Base-by-base conservation (phyloP, 2,888 invertebrate species). In the Physocephala rufipes region DNA sequence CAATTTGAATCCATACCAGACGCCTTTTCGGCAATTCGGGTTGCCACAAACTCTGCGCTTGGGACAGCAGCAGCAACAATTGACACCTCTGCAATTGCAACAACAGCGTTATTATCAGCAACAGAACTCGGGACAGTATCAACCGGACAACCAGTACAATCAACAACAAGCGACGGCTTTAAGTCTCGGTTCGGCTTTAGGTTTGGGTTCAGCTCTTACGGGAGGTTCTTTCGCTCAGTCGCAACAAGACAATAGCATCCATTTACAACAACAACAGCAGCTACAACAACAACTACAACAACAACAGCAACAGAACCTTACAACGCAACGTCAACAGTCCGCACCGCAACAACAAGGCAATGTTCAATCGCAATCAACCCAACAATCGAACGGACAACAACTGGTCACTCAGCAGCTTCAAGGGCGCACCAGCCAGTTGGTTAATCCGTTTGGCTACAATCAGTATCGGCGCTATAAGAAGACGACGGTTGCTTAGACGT, bases 381-480 rank as follows among this genome's bases (percentile, higher is more conserved):
- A 81, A 58, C 79, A 82, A 30, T 80, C 81, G 51, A 79, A 77
- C 24, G 77, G 78, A 4, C 81, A 81, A 68, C 80, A 79, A 19
- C 69, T 84, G 55, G 75, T 80, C 7, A 85, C 86, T 12, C 85
- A 85, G 70, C 84, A 85, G 30, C 69, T 85, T 58, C 78, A 84
- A 55, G 82, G 83, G 49, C 81, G 85, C 19, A 80, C 85, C 13
- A 85, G 82, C 71, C 86, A 86, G 70, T 74, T 86, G 66, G 80
- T 85, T 1, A 83, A 80, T 76, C 81, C 83, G 4, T 86, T 78
- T 74, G 84, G 79, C 16, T 86, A 83, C 62, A 84, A 82, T 73
- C 86, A 85, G 70, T 85, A 84, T 68, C 81, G 86, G 2, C 83
- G 85, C 45, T 86, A 79, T 67, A 85, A 86, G 75, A 85, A 85